Percentiles rank a stretch among this genome's conserved stretches.
Conservation (phyloP, 2,888 invertebrate genomes). For the Chrysolina oricalcia region DNA sequence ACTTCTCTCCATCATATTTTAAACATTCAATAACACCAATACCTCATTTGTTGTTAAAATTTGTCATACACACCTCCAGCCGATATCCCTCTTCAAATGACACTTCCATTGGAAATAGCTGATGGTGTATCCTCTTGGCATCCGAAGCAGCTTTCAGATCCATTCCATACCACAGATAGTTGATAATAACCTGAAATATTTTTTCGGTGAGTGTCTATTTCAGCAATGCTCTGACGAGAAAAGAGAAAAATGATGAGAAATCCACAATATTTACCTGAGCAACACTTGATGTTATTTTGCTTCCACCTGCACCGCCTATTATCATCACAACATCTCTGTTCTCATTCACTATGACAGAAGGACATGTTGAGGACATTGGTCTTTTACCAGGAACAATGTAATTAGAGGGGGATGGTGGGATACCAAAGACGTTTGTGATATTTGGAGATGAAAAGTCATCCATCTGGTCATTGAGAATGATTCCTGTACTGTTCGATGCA, state of each 20-base stretch:
- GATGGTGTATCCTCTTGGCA: constrained; percentile 77
- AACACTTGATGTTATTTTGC: constrained; percentile 89
- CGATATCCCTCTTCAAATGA: constrained; percentile 73
- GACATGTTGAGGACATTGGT: constrained; percentile 94
- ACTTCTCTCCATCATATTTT: no score
- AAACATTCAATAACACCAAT: no score
- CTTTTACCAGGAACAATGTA: constrained; percentile 87
- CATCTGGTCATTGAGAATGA: constrained; percentile 91
- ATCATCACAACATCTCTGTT: constrained; percentile 73
- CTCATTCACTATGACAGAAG: constrained; percentile 82
- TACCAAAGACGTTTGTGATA: constrained; percentile 78
- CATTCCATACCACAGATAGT: constrained; percentile 75
- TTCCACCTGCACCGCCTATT: constrained; percentile 91
- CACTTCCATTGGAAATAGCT: constrained; percentile 76
- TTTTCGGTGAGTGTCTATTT: background rate
- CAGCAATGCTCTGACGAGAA: background rate
- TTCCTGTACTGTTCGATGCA: constrained; percentile 84
- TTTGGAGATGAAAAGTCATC: constrained; percentile 88
- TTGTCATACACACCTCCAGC: constrained; percentile 61
- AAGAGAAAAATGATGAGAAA: background rate
- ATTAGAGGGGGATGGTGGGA: constrained; percentile 87
- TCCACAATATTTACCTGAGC: constrained; percentile 72
- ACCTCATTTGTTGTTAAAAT: background rate
- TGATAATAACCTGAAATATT: constrained; percentile 71
- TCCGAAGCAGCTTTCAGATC: constrained; percentile 74